A percentile compares a stretch with the other conserved stretches of the same genome.
Evolutionary conservation across 2,888 invertebrate genomes (phyloP).

Genomic region (Cryptus viduatorius): DNA sequence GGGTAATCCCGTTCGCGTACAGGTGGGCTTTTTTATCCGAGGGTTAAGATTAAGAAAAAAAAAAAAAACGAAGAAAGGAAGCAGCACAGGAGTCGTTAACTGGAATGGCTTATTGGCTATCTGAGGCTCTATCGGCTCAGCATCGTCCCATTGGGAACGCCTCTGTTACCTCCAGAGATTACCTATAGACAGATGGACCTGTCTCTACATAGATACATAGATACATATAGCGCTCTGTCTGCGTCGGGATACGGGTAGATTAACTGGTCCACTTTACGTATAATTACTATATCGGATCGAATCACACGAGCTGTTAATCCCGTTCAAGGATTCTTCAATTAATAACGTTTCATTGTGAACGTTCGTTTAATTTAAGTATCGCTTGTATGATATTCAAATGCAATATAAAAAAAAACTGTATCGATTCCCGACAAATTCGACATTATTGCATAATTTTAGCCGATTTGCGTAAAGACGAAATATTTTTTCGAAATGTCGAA

Average conservation of each 20-base stretch:
- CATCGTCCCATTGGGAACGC: slow-evolving; percentile 54
- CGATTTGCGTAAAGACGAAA: background rate
- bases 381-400: background rate
- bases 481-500: background rate
- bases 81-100: slow-evolving; percentile 62
- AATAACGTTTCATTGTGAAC: slow-evolving; percentile 29
- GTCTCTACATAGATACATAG: slow-evolving; percentile 36
- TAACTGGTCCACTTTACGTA: slow-evolving; percentile 50
- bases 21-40: slow-evolving; percentile 32
- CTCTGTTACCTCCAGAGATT: slow-evolving; percentile 52
- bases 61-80: slow-evolving; percentile 25
- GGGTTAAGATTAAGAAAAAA: slow-evolving; percentile 43
- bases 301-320: slow-evolving; percentile 48
- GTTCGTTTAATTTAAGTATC: background rate
- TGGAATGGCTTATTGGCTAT: slow-evolving; percentile 65
- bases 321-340: slow-evolving; percentile 41
- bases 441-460: background rate
- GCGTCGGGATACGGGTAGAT: slow-evolving; percentile 46
- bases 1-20: background rate
- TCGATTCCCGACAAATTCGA: background rate
- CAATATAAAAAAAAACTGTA: background rate
- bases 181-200: slow-evolving; percentile 52
- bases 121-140: slow-evolving; percentile 52
- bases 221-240: background rate
- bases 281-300: slow-evolving; percentile 50